Base-by-base conservation (phyloP, 1,140 invertebrate genomes). In the Phthorimaea operculella region DNA sequence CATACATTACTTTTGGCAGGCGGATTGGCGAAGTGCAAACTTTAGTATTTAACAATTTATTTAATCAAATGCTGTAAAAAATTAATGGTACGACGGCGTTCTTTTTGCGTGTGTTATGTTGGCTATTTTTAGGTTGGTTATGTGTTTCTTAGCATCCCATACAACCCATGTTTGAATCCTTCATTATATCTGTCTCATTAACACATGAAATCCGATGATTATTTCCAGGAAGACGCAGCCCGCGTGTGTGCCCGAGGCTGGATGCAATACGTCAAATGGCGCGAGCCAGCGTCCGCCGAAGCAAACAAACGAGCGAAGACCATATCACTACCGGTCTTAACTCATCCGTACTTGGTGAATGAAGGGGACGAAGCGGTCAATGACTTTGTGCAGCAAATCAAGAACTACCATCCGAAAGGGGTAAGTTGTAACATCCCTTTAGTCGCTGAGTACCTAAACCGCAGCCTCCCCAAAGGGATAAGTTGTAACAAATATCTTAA, bases 211-310 rank as follows among this genome's bases (percentile, higher is more conserved):
- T n/a, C n/a, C n/a, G n/a, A n/a, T n/a, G n/a, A 18, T 48, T 16
- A 9, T 52, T n/a, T 58, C 4, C 68, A 96, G 94, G 79, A 82
- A 52, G 92, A 91, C 59, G 90, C 96, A 75, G 84, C 88, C 58
- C 90, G 92, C 57, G 94, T 95, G 0, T 92, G 92, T 60, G 87
- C 88, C 9, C 98, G 98, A 77, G 97, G 94, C 1, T 97, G 96
- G 85, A 92, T 93, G 68, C 93, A 98, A 63, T 99, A 99, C 83
- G 64, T 95, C 0, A 89, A 89, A 66, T 96, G 96, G 36, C 87
- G 97, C 57, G 94, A 95, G 33, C 87, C 90, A 3, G 93, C 98
- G 0, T 97, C 96, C 0, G 86, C 87, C 2, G 98, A 98, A 79
- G 97, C 96, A 57, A 92, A 97, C 55, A 92, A 91, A 64, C 87